Conservation (phyloP, 1,140 invertebrate genomes). For the Lordiphosa mommai region DNA sequence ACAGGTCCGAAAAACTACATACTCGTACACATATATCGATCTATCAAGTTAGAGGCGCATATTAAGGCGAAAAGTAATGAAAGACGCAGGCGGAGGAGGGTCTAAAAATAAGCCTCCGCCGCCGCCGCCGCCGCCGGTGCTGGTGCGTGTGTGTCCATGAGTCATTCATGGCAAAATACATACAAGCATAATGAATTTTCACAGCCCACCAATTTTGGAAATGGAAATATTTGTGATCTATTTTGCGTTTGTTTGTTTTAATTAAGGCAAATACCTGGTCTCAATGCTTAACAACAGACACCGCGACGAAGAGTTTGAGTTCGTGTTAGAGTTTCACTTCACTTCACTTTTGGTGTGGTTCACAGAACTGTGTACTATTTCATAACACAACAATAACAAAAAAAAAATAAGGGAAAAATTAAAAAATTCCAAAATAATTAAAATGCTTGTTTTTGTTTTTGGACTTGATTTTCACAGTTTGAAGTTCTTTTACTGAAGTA, state of each 20-base stretch:
- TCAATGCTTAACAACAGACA: not conserved
- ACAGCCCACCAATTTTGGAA: conserved; percentile 10
- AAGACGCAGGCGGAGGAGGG: conserved; percentile 6
- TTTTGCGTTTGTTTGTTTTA: not conserved
- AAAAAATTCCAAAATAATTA: conserved; percentile 8
- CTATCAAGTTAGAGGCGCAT: conserved; percentile 29
- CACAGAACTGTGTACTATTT: conserved; percentile 28
- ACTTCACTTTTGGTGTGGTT: too few species aligned
- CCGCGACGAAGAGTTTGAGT: not conserved
- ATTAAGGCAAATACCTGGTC: conserved; percentile 3
- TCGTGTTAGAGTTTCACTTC: conserved; percentile 5
- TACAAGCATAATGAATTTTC: conserved; percentile 19
- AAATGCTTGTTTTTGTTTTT: not conserved
- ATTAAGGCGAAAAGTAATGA: conserved; percentile 16
- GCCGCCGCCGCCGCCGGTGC: conserved; percentile 22
- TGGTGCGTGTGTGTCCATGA: conserved; percentile 24
- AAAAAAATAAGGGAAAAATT: conserved; percentile 9
- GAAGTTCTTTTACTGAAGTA: not conserved
- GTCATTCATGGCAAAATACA: conserved; percentile 1
- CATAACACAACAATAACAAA: conserved; percentile 27
- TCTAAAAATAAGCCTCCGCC: conserved; percentile 58
- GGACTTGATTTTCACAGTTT: too few species aligned
- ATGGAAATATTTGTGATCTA: not conserved
- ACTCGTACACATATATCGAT: conserved; percentile 40
- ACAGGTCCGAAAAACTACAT: too few species aligned